phyloP scores from a whole-genome alignment of 2,797 vertebrate genomes.

The Enoplosus armatus region DNA sequence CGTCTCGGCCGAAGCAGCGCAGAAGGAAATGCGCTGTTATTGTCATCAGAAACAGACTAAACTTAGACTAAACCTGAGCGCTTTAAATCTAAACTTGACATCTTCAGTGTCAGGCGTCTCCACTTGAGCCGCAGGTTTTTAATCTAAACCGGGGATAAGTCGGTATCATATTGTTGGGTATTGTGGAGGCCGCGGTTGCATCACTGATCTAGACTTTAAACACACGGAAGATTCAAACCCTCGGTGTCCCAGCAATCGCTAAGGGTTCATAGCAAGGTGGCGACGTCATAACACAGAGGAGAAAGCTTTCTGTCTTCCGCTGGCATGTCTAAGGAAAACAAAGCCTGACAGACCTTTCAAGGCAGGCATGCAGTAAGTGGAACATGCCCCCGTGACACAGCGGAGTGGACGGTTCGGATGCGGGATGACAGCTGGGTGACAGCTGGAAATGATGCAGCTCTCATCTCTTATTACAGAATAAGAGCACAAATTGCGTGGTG shows the following conservation, averaged over 20 bases:
- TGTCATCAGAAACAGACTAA: background rate
- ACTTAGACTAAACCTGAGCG: conserved; percentile 10
- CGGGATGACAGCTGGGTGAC: conserved; percentile 32
- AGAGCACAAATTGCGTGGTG: background rate
- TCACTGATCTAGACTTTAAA: background rate
- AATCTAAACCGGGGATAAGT: background rate
- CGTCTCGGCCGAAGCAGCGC: conserved; percentile 24
- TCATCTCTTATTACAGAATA: background rate
- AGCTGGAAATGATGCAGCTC: conserved; percentile 27
- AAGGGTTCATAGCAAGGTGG: background rate
- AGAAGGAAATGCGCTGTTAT: conserved; percentile 38
- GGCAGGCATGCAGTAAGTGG: background rate
- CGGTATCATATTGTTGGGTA: background rate
- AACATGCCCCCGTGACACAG: background rate
- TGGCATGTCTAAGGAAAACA: background rate
- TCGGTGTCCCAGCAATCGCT: no score
- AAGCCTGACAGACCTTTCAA: background rate
- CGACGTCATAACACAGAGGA: background rate
- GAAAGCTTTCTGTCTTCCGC: background rate
- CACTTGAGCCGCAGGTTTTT: background rate
- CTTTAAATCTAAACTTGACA: background rate
- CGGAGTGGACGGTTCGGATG: background rate
- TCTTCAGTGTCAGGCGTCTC: background rate
- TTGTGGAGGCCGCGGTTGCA: background rate
- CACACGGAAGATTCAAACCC: background rate